phyloP scores from a whole-genome alignment of 2,888 invertebrate genomes.

The Oconnorella tubifera region DNA sequence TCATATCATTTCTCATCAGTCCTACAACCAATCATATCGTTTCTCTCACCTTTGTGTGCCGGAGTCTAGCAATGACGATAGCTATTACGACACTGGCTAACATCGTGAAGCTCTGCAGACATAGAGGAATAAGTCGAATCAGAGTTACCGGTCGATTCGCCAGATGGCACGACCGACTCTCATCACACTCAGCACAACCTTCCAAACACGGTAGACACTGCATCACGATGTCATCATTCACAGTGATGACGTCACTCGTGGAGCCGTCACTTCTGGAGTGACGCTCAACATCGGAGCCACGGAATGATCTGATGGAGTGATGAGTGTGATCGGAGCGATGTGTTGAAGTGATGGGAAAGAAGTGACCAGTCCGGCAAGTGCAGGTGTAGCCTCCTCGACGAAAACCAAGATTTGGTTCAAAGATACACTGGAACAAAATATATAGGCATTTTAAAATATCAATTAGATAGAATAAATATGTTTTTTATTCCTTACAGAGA shows the following conservation, averaged over 20 bases:
- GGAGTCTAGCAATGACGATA: slow-evolving; percentile 3
- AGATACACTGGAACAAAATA: slow-evolving; percentile 73
- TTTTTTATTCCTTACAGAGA: too few relatives aligned
- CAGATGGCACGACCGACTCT: neutral
- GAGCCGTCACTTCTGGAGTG: too few relatives aligned
- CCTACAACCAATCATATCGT: too few relatives aligned
- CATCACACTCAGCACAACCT: neutral
- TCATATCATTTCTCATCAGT: too few relatives aligned
- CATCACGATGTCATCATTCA: neutral
- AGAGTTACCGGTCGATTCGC: neutral
- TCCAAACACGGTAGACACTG: neutral
- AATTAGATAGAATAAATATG: too few relatives aligned
- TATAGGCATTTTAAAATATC: neutral
- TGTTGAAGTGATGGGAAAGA: slow-evolving; percentile 53
- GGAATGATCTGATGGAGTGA: neutral
- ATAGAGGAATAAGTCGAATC: slow-evolving; percentile 8
- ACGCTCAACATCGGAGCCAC: neutral
- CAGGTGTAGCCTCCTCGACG: slow-evolving; percentile 87
- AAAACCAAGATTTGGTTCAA: slow-evolving; percentile 80
- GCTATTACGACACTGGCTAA: neutral
- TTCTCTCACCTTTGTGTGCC: slow-evolving; percentile 4
- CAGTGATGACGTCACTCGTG: too few relatives aligned
- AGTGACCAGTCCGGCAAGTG: slow-evolving; percentile 68
- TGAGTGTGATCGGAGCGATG: neutral
- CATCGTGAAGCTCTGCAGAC: slow-evolving; percentile 8